These are phyloP conservation scores for Anabas testudineus DNA, from an alignment of 2,797 vertebrate genomes.

Conservation along the genomic window DNA sequence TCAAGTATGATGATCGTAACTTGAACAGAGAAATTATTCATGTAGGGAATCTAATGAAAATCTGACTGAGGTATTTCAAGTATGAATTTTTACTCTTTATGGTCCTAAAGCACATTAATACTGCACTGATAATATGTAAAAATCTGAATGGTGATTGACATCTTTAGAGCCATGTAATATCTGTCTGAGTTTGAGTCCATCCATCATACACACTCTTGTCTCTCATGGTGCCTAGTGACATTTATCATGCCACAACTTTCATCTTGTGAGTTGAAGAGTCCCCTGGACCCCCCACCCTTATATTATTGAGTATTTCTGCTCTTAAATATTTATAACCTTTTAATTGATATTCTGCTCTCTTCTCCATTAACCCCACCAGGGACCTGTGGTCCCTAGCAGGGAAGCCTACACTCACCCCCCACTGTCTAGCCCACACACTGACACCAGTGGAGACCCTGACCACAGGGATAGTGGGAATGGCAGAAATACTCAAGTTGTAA, in stretches of 20 bases:
- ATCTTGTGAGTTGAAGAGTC: slow-evolving; percentile 76
- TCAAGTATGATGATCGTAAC: slow-evolving; percentile 48
- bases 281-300: slow-evolving; percentile 78
- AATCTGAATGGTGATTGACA: slow-evolving; percentile 73
- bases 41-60: slow-evolving; percentile 45
- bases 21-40: slow-evolving; percentile 56
- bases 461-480: slow-evolving; percentile 53
- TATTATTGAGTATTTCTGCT: slow-evolving; percentile 87
- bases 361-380: slow-evolving; percentile 79
- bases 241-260: slow-evolving; percentile 84
- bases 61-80: slow-evolving; percentile 42
- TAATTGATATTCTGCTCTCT: slow-evolving; percentile 87
- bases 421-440: slow-evolving; percentile 78
- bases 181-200: slow-evolving; percentile 66
- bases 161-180: slow-evolving; percentile 69
- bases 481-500: slow-evolving; percentile 30
- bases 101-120: slow-evolving; percentile 33
- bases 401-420: slow-evolving; percentile 62
- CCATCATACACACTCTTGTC: slow-evolving; percentile 72
- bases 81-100: slow-evolving; percentile 47
- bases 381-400: slow-evolving; percentile 78
- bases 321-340: slow-evolving; percentile 89
- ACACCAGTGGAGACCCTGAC: slow-evolving; percentile 76
- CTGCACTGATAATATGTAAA: slow-evolving; percentile 52
- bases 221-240: slow-evolving; percentile 77